Percentiles rank a stretch among this genome's conserved stretches.
phyloP scores from a whole-genome alignment of 2,888 invertebrate genomes.

The Polydrusus cervinus region DNA sequence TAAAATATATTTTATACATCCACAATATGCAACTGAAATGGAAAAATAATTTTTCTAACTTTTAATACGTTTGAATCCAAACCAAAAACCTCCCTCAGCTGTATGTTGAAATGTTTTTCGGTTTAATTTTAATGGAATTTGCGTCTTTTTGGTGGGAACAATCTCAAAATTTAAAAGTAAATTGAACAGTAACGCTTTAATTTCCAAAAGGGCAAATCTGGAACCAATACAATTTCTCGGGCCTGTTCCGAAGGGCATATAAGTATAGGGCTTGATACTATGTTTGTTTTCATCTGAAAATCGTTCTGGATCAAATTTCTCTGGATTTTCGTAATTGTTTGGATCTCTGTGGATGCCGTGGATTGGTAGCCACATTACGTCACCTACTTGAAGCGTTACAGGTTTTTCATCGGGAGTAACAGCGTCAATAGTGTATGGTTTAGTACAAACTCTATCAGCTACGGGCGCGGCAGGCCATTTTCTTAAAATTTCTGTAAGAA shows the following conservation, averaged over 20 bases:
- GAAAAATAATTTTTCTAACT: neutral
- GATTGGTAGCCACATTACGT: constrained; percentile 65
- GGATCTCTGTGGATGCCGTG: constrained; percentile 69
- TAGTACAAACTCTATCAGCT: constrained; percentile 72
- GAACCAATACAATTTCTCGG: constrained; percentile 74
- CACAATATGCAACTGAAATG: too few species aligned
- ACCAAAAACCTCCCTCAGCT: constrained; percentile 43
- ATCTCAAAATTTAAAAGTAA: constrained; percentile 63
- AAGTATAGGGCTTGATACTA: constrained; percentile 71
- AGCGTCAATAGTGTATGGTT: constrained; percentile 68
- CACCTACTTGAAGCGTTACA: constrained; percentile 61
- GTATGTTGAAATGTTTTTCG: constrained; percentile 48
- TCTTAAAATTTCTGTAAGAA: constrained; percentile 71
- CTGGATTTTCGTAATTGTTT: constrained; percentile 69
- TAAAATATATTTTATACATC: neutral
- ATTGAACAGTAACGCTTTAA: constrained; percentile 56
- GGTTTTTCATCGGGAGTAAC: constrained; percentile 56
- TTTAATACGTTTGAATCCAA: constrained; percentile 26
- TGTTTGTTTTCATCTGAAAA: constrained; percentile 64
- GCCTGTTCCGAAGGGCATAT: constrained; percentile 74
- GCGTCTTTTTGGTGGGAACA: constrained; percentile 61
- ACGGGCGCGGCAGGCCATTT: constrained; percentile 72
- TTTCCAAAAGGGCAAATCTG: constrained; percentile 68
- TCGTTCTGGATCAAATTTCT: constrained; percentile 71
- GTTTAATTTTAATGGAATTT: constrained; percentile 60